Base-by-base conservation (phyloP, 1,140 invertebrate genomes). In the Neuroterus valhalla region DNA sequence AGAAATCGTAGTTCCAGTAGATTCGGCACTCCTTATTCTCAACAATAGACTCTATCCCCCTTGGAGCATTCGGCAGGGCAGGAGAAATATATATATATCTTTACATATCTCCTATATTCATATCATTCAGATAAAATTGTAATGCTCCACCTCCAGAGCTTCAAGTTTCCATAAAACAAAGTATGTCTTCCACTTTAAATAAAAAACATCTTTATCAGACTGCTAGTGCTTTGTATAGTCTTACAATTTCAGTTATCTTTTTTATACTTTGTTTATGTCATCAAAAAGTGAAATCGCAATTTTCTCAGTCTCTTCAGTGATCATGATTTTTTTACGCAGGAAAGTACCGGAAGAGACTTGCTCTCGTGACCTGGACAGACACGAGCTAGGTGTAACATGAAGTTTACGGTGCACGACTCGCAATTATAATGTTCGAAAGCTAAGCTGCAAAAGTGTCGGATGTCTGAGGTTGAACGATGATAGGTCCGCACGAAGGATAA, bases 401-500 rank as follows among this genome's bases (percentile, higher is more conserved):
- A 69, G 31, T 50, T 75, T 67, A 75, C 46, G 66, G 69, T 71
- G 38, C 55, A 62, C 44, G 48, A 70, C 10, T 73, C 31, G 42
- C 71, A 77, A 72, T 76, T 76, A 76, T 76, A 74, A 74, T 15
- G 68, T 66, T 71, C 70, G 62, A 71, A 70, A 70, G 48, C 55
- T 48, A 23, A 43, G 19, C 31, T 10, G 71, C 46, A n/a, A 74
- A 71, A 66, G 71, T 55, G 68, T 77, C 71, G 67, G 72, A 75
- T 66, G 55, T 67, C 72, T 70, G 44, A 69, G 66, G 72, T 71
- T 72, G 68, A 78, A 71, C 77, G 75, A 83, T 80, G 81, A 84
- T 85, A 84, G 82, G 79, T 78, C 82, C 81, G 81, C 76, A 83
- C 78, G 78, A 82, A 79, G 80, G 78, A 82, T 72, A 71, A 82